Evolutionary conservation across 2,888 invertebrate species (phyloP).

Genomic region (Podotricha telesiphe): DNA sequence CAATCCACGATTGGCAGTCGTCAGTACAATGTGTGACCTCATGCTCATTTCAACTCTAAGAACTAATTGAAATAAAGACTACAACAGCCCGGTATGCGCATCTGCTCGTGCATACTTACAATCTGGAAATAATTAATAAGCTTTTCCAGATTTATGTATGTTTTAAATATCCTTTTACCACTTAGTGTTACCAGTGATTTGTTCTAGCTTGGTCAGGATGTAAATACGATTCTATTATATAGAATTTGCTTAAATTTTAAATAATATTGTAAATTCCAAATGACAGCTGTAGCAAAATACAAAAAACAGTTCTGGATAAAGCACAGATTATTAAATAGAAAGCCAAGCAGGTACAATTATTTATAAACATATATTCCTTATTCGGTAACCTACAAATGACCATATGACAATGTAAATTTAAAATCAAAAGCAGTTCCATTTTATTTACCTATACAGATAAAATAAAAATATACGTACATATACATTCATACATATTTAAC

Average conservation of each 20-base stretch:
- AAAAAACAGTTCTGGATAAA: neutral
- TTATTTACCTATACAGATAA: too few relatives aligned
- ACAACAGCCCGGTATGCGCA: neutral
- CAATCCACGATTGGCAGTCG: slow-evolving; percentile 40
- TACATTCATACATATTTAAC: too few relatives aligned
- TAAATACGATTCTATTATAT: too few relatives aligned
- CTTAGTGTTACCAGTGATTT: too few relatives aligned
- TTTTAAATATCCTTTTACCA: too few relatives aligned
- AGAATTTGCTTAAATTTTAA: too few relatives aligned
- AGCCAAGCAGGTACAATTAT: neutral
- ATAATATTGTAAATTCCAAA: too few relatives aligned
- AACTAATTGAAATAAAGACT: slow-evolving; percentile 16
- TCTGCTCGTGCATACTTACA: neutral
- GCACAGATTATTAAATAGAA: neutral
- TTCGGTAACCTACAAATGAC: neutral
- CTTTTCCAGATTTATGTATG: neutral
- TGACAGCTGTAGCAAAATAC: neutral
- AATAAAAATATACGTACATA: too few relatives aligned
- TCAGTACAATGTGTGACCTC: slow-evolving; percentile 30
- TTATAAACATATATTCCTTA: neutral
- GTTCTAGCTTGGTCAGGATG: too few relatives aligned
- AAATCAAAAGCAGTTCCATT: too few relatives aligned
- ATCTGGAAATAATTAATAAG: neutral
- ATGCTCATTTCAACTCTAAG: slow-evolving; percentile 22
- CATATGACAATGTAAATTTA: neutral